These are phyloP conservation scores for Temnothorax ravouxi DNA, from an alignment of 2,888 invertebrate species.

Conservation along the genomic window DNA sequence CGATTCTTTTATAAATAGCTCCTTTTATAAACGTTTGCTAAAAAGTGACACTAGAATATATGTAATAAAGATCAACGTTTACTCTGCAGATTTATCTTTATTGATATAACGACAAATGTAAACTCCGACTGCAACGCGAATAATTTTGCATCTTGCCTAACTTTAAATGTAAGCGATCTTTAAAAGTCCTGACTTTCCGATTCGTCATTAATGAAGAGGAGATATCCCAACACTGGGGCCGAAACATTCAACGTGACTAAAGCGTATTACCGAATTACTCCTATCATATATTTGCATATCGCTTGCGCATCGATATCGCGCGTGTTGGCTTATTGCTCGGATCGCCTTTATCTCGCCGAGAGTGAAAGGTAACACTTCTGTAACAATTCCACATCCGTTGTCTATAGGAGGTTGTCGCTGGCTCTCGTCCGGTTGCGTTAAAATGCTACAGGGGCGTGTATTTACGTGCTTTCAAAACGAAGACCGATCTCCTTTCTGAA, in stretches of 20 bases:
- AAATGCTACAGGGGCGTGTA: background rate
- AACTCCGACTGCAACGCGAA: slow-evolving; percentile 6
- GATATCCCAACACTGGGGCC: background rate
- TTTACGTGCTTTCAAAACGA: background rate
- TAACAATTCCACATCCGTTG: background rate
- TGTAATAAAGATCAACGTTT: background rate
- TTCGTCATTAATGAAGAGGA: background rate
- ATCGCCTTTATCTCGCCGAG: background rate
- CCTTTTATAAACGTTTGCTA: background rate
- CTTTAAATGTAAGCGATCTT: background rate
- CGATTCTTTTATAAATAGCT: background rate
- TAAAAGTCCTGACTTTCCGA: background rate
- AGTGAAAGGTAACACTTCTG: background rate
- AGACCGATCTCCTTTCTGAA: background rate
- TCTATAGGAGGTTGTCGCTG: no score
- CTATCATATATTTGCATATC: background rate
- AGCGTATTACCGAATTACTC: background rate
- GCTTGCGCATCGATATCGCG: background rate
- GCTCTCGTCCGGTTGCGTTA: background rate
- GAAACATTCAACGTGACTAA: slow-evolving; percentile 12
- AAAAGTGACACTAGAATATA: background rate
- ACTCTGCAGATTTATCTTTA: background rate
- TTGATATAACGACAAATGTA: slow-evolving; percentile 20
- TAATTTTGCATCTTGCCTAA: background rate
- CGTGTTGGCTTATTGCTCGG: background rate